Evolutionary conservation across 1,140 invertebrate species (phyloP).

Genomic region (Nixonia krombeini): DNA sequence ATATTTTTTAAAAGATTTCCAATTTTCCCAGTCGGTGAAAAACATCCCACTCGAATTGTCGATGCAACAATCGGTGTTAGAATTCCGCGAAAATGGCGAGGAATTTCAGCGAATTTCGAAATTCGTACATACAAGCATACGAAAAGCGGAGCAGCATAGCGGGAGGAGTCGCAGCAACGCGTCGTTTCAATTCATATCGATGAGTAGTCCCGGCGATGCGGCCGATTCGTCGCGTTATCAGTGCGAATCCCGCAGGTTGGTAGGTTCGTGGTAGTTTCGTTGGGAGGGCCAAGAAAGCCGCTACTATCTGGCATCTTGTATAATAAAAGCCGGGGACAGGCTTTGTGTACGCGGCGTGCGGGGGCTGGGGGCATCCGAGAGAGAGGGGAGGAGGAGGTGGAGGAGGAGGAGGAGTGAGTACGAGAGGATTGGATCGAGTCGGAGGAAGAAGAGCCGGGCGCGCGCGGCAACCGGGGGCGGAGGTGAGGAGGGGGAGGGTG

Average conservation of each 20-base stretch:
- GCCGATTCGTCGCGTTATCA: background rate
- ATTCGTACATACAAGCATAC: too few relatives aligned
- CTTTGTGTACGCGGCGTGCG: constrained; percentile 59
- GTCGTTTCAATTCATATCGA: too few relatives aligned
- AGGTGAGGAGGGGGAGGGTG: constrained; percentile 23
- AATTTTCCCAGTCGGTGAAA: too few relatives aligned
- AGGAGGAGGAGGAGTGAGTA: constrained; percentile 26
- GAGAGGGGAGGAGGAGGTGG: constrained; percentile 2
- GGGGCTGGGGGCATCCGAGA: constrained; percentile 9
- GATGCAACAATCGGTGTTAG: too few relatives aligned
- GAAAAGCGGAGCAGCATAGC: too few relatives aligned
- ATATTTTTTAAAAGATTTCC: too few relatives aligned
- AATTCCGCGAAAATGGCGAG: too few relatives aligned
- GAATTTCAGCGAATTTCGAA: too few relatives aligned
- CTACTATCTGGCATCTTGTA: constrained; percentile 61
- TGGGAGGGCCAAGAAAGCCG: constrained; percentile 15
- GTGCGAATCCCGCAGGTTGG: constrained; percentile 7
- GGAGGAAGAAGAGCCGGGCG: constrained; percentile 23
- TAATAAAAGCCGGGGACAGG: constrained; percentile 61
- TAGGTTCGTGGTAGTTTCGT: constrained; percentile 8
- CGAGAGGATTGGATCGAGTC: constrained; percentile 10
- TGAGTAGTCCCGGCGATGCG: too few relatives aligned
- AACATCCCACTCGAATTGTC: too few relatives aligned
- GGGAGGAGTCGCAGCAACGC: too few relatives aligned
- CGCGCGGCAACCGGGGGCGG: constrained; percentile 10